Evolutionary conservation across 2,113 vertebrate species (phyloP), one percentile per base, ranked within the genome.

Genomic region (Callipepla californica): DNA sequence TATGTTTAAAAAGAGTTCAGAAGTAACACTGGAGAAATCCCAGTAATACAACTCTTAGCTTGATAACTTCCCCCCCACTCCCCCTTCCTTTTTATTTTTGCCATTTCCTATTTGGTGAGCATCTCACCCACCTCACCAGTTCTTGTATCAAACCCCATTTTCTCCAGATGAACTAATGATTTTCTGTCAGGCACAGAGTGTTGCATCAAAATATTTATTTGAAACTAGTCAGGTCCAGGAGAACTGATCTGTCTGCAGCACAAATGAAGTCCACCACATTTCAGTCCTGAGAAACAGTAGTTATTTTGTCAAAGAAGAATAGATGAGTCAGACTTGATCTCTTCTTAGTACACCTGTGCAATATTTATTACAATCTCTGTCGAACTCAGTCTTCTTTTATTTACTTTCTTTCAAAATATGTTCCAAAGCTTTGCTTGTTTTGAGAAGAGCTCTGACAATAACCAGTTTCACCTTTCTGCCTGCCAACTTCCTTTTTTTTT

Each of bases 281-380:
- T 93, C 80, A 86, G 55, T 62, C 51, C 45, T 66, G 68, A 80
- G 80, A 92, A 96, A 93, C 59, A 86, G 58, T 62, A 92, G 36
- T 84, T 96, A 80, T 93, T 94, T 92, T 93, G 73, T 88, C 69
- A 90, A 38, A 80, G 73, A 58, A 45, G 65, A 88, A 90, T 80
- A 92, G 65, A 70, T 77, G 65, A 93, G 73, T 92, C 73, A 86
- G 68, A 84, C 21, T 89, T 79, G 82, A 87, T 93, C 62, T 44
- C 51, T 62, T 84, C 77, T 50, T 74, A 47, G 57, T 90, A 84
- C 82, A 58, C 65, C 42, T 77, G 34, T 78, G 65, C 51, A 84
- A 7, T 84, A 74, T 83, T 92, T 88, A 59, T 90, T 88, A 32
- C 34, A 67, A 26, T 77, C 30, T 80, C 55, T 86, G 8, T 73